Percentiles rank a stretch among this genome's conserved stretches.
Conservation (phyloP, 2,888 invertebrate genomes). For the Chorisops tibialis region DNA sequence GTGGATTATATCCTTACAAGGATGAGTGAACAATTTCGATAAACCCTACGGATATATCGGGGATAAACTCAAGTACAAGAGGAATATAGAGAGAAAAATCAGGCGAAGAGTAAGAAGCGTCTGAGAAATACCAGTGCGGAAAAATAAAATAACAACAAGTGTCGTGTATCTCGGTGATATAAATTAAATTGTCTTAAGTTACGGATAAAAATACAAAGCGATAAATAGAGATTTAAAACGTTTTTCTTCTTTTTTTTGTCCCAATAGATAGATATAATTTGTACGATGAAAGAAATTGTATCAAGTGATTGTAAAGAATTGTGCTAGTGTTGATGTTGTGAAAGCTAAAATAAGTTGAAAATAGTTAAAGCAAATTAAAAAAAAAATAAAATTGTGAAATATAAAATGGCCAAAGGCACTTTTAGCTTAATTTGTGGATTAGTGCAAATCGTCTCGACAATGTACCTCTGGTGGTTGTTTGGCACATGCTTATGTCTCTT, state of each 20-base stretch:
- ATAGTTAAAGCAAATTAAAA: too few species aligned
- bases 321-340: slow-evolving; percentile 10
- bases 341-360: too few species aligned
- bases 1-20: slow-evolving; percentile 30
- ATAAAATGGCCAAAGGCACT: slow-evolving; percentile 16
- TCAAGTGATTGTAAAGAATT: slow-evolving; percentile 1
- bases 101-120: slow-evolving; percentile 2
- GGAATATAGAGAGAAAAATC: slow-evolving; percentile 7
- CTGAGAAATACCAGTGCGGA: slow-evolving; percentile 6
- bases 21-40: slow-evolving; percentile 33
- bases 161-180: slow-evolving; percentile 16
- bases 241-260: too few species aligned
- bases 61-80: slow-evolving; percentile 25
- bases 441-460: slow-evolving; percentile 39
- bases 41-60: slow-evolving; percentile 27
- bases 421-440: slow-evolving; percentile 25
- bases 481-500: slow-evolving; percentile 43
- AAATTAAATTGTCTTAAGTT: slow-evolving; percentile 26
- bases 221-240: too few species aligned
- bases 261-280: neutral
- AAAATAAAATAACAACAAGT: slow-evolving; percentile 23
- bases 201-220: neutral
- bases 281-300: neutral
- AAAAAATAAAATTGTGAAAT: neutral
- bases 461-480: slow-evolving; percentile 45